Evolutionary conservation across 2,888 invertebrate species (phyloP), one percentile per base, ranked within the genome.

Genomic region (Calephelis perditalis): DNA sequence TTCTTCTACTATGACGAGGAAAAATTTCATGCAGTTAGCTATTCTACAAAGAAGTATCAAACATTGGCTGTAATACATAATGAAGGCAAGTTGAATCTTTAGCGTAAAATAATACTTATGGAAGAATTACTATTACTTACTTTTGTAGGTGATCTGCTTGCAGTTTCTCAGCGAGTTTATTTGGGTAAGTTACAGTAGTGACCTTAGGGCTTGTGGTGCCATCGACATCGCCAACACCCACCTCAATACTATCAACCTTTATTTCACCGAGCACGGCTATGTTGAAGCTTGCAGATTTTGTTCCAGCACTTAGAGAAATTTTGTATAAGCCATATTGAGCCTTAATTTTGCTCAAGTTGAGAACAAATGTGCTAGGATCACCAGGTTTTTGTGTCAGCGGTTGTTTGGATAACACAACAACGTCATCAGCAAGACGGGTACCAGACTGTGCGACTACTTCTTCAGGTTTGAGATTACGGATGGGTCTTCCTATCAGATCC

Each of bases 81-180:
- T 26, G 3, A 26, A 2, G 3, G 3, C 3, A 26, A 15, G 15
- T 15, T 26, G 3, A 26, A 26, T 26, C 26, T 26, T 26, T 26
- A 26, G 26, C 26, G 26, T 26, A 40, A 7, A 40, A 40, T 40
- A 40, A 40, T 7, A 40, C 40, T 40, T 1, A 40, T 6, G 8
- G 8, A 40, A 40, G 6, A 40, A 40, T 8, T 40, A 40, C 86
- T 85, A 3, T 26, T 36, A 79, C 86, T 85, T 66, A 91, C 88
- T 96, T 97, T 82, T 99, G 98, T 72, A 97, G 95, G 69, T 95
- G 94, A 86, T 99, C 99, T 7, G 97, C 97, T 70, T 96, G 95
- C 15, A 98, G 85, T 9, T 91, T 87, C 55, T 93, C 92, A 0
- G 89, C 73, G 43, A 97, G 82, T 76, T 96, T 96, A 64, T 93